Conservation (phyloP, 2,113 vertebrate species). For the Sarotherodon lohbergeri region DNA sequence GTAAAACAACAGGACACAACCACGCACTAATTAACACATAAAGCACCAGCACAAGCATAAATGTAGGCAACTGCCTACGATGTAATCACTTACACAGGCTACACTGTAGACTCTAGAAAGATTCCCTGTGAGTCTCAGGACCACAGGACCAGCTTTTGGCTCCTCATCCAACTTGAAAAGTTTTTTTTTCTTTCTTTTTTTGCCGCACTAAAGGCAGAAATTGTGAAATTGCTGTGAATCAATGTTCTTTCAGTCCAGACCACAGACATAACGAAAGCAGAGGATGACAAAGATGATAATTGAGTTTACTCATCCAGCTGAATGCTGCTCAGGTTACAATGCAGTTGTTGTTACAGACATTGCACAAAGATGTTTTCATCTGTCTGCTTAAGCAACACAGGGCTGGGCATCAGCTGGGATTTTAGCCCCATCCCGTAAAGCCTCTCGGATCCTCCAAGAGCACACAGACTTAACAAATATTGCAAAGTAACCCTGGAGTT, state of each 20-base stretch:
- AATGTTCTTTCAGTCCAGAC: background rate
- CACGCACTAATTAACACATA: background rate
- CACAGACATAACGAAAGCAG: background rate
- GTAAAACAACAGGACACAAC: background rate
- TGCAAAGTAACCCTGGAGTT: background rate
- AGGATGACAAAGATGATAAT: constrained; percentile 15
- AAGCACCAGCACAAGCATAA: background rate
- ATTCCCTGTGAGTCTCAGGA: background rate
- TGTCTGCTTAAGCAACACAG: background rate
- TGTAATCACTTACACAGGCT: background rate
- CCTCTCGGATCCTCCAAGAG: background rate
- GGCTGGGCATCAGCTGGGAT: background rate
- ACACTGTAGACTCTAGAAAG: background rate
- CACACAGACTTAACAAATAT: background rate
- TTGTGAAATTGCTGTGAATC: background rate
- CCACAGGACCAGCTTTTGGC: background rate
- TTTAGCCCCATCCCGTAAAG: background rate
- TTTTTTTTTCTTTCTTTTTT: background rate
- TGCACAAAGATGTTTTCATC: background rate
- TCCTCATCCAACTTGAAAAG: background rate
- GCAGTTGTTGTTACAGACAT: constrained; percentile 5
- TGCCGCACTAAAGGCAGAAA: background rate
- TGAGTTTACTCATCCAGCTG: constrained; percentile 28
- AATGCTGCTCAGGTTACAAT: background rate
- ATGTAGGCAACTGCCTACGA: background rate